These are phyloP conservation scores for Hedychridium roseum DNA, from an alignment of 2,888 invertebrate genomes.

Conservation along the genomic window DNA sequence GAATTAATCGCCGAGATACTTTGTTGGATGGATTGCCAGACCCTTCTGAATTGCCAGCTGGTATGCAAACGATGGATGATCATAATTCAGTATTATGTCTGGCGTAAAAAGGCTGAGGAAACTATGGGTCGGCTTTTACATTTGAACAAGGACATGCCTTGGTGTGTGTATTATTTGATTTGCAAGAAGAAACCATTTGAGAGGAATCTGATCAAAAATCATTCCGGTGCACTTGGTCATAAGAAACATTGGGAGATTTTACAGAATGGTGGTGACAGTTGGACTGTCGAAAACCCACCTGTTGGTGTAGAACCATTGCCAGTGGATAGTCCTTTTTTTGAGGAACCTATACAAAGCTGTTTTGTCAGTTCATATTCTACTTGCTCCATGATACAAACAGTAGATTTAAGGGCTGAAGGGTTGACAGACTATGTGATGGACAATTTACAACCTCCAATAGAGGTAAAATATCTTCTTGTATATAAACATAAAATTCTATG, in stretches of 20 bases:
- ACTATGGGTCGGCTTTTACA: constrained; percentile 40
- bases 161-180: constrained; percentile 63
- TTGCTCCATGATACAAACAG: constrained; percentile 65
- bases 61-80: constrained; percentile 67
- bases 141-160: constrained; percentile 52
- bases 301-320: constrained; percentile 63
- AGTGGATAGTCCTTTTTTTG: constrained; percentile 57
- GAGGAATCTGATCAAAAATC: constrained; percentile 66
- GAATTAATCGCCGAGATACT: constrained; percentile 65
- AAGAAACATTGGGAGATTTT: constrained; percentile 61
- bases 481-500: background rate
- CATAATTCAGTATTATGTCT: constrained; percentile 62
- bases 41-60: constrained; percentile 61
- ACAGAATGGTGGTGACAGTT: constrained; percentile 62
- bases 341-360: constrained; percentile 62
- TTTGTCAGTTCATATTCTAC: constrained; percentile 67
- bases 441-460: constrained; percentile 66
- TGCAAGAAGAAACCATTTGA: constrained; percentile 62
- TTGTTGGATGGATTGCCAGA: constrained; percentile 54
- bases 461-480: constrained; percentile 42
- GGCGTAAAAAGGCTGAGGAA: constrained; percentile 60
- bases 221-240: constrained; percentile 62
- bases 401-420: constrained; percentile 63
- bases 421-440: constrained; percentile 63
- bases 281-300: constrained; percentile 66